Evolutionary conservation across 2,113 vertebrate species (phyloP).

Genomic region (Malaclemys terrapin): DNA sequence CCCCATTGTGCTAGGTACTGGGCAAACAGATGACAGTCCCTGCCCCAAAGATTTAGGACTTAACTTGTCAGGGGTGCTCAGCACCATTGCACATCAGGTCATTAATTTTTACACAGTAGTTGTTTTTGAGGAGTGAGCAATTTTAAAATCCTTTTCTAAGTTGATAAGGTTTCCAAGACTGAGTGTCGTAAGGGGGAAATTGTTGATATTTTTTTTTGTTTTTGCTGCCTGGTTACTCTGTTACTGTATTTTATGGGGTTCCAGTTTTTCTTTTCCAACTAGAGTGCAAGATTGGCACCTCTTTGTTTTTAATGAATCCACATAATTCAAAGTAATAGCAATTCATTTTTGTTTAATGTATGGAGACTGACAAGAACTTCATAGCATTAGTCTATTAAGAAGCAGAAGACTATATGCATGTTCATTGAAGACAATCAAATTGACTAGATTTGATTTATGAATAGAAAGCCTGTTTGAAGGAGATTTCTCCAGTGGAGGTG

Average conservation of each 20-base stretch:
- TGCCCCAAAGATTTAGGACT: background rate
- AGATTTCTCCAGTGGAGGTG: background rate
- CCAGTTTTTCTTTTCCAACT: background rate
- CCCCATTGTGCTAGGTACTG: background rate
- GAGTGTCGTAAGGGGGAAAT: background rate
- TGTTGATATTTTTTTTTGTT: background rate
- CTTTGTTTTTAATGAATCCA: constrained; percentile 21
- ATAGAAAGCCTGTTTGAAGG: background rate
- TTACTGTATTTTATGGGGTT: background rate
- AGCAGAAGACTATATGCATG: background rate
- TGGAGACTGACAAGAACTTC: constrained; percentile 47
- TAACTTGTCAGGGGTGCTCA: background rate
- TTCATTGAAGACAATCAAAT: background rate
- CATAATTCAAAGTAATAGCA: background rate
- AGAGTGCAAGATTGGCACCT: background rate
- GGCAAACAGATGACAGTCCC: rapidly evolving
- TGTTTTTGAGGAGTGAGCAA: background rate
- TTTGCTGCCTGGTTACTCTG: background rate
- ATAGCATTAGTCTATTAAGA: background rate
- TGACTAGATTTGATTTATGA: background rate
- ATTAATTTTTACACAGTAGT: background rate
- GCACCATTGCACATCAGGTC: background rate
- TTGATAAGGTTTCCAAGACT: background rate
- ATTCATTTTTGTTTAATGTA: background rate
- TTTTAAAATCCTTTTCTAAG: background rate